Base-by-base conservation (phyloP, 2,888 invertebrate species). In the Cheilosia grossa region DNA sequence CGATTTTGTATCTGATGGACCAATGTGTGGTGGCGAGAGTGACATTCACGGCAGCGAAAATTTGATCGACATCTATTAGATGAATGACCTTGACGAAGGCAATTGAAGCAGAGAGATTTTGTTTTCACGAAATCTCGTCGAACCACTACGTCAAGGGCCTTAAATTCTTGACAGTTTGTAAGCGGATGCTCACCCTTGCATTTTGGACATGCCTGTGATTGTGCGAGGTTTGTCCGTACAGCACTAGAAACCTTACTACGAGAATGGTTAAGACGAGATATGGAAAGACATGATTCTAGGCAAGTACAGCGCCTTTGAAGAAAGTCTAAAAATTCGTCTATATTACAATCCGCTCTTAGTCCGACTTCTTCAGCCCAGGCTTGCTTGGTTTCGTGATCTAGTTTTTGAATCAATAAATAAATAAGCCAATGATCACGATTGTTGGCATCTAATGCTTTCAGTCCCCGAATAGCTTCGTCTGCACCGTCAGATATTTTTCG, bases 391-490 rank as follows among this genome's bases (percentile, higher is more conserved):
- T 64, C 72, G 37, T 19, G 30, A 10, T 82, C 42, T 67, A 67
- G 21, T 75, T 82, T 59, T 70, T 69, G 17, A 70, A 61, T 56
- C n/a, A 75, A 69, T 7, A 78, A 15, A 21, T 77, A 47, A 4
- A 79, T 69, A 15, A 74, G 49, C 80, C 80, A 85, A 0, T 74
- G 80, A 61, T 85, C 75, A 0, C 66, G 40, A 21, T 70, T 80
- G 51, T 72, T 77, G 21, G 70, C 42, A 17, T 67, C 54, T 4
- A 72, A 21, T 13, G 74, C 77, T 37, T 81, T 19, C 5, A 77
- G 47, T 30, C 78, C 81, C 4, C 81, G 37, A 30, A 81, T 78
- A 13, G 74, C 59, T 42, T 82, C 86, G 44, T 86, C 79, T n/a
- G 75, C 67, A 2, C 24, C 54, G 15, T 73, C 73, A 21, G 54